phyloP scores from a whole-genome alignment of 2,797 vertebrate genomes.

The Lagodon rhomboides region DNA sequence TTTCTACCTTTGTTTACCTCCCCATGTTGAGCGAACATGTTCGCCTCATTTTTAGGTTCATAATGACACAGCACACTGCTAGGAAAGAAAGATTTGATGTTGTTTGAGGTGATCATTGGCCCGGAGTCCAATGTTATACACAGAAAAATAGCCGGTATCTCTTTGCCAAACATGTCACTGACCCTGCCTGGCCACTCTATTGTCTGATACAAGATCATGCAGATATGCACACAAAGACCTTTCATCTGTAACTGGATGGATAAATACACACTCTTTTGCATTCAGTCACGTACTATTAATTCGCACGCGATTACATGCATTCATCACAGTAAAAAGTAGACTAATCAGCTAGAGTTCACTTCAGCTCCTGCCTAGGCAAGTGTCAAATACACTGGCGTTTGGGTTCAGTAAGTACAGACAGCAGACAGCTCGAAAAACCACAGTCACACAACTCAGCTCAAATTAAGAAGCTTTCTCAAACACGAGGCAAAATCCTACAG shows the following conservation, averaged over 20 bases:
- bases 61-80: conserved; percentile 34
- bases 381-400: conserved; percentile 43
- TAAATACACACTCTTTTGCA: conserved; percentile 17
- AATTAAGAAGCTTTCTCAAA: conserved; percentile 76
- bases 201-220: conserved; percentile 41
- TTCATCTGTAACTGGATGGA: conserved; percentile 47
- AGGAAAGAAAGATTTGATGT: neutral
- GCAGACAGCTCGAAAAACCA: conserved; percentile 43
- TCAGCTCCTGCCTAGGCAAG: conserved; percentile 17
- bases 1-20: conserved; percentile 34
- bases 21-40: conserved; percentile 22
- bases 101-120: conserved; percentile 30
- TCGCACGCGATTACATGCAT: conserved; percentile 3
- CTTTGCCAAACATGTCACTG: conserved; percentile 34
- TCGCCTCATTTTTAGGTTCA: conserved; percentile 40
- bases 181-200: conserved; percentile 36
- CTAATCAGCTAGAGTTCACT: conserved; percentile 34
- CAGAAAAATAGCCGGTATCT: conserved; percentile 22
- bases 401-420: conserved; percentile 53
- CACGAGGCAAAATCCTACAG: conserved; percentile 57
- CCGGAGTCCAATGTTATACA: conserved; percentile 24
- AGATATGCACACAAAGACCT: conserved; percentile 42
- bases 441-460: conserved; percentile 77
- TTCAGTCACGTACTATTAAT: conserved; percentile 40
- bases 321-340: conserved; percentile 23